Base-by-base conservation (phyloP, 37 sponge, comb jelly and placozoan genomes). In the Ephydatia muelleri region DNA sequence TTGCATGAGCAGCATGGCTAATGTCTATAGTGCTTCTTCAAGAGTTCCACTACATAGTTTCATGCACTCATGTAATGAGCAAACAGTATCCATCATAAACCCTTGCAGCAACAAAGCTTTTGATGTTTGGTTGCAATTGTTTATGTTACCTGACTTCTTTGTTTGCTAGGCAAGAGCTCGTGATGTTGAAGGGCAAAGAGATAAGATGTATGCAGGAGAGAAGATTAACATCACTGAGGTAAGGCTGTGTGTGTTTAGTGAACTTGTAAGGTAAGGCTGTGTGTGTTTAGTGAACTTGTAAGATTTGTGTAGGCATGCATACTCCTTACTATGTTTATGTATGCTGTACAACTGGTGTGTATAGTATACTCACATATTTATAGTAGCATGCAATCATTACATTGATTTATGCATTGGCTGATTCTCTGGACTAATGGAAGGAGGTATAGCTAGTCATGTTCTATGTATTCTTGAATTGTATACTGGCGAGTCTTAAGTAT, bases 181-280 rank as follows among this genome's bases (percentile, higher is more conserved):
- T 34, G 83, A 83, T 72, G 96, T 97, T 68, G 97, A 99, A 77
- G 85, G 37, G 33, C 76, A 90, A 83, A 81, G 99, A 26, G 96
- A 93, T 37, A 72, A 74, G 21, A 99, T 99, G 99, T 99, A 93
- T 78, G 81, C 84, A 35, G 99, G 99, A 14, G 97, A 99, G 35
- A 91, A 88, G 86, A 96, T 99, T 83, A 99, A 99, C 89, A 93
- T 99, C 74, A 99, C 99, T 31, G 99, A 99, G 85, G 96, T 96
- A 38, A 74, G 75, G 28, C 26, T 13, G 74, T n/a, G n/a, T n/a
- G n/a, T n/a, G n/a, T n/a, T n/a, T n/a, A n/a, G n/a, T n/a, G n/a
- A n/a, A n/a, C n/a, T n/a, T n/a, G n/a, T n/a, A n/a, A n/a, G n/a
- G n/a, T n/a, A n/a, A n/a, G n/a, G n/a, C n/a, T n/a, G n/a, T n/a